These are phyloP conservation scores for Mycteria americana DNA, from an alignment of 2,797 vertebrate genomes.

Conservation along the genomic window DNA sequence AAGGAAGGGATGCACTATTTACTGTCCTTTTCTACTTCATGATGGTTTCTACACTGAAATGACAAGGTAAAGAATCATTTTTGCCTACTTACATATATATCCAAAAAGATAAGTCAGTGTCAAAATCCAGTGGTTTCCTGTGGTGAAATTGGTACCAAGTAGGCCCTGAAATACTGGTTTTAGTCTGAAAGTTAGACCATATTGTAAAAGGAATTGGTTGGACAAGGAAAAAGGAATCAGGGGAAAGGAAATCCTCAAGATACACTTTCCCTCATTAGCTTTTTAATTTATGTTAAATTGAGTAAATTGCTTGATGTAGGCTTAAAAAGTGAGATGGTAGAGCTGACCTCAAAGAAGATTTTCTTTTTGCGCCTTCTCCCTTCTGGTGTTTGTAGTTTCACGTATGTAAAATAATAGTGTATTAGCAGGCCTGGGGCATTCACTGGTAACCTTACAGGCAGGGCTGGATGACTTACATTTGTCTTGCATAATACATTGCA, in stretches of 20 bases:
- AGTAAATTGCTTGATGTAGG: background rate
- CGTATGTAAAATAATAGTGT: background rate
- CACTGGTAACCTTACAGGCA: background rate
- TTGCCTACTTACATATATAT: background rate
- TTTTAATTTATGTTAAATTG: background rate
- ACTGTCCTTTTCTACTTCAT: background rate
- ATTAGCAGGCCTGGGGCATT: background rate
- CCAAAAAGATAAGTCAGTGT: background rate
- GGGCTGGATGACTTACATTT: background rate
- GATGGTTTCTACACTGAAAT: background rate
- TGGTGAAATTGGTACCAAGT: rapidly evolving
- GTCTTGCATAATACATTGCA: background rate
- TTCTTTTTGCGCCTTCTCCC: background rate
- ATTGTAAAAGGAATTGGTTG: background rate
- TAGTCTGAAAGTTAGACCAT: background rate
- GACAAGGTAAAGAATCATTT: background rate
- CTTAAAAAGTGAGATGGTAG: background rate
- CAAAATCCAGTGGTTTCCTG: background rate
- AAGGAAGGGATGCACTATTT: background rate
- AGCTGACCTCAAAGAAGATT: background rate
- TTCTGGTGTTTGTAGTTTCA: background rate
- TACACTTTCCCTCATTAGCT: background rate
- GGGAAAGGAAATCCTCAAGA: background rate
- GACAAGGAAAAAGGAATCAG: background rate
- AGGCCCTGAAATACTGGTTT: background rate